phyloP scores from a whole-genome alignment of 2,888 invertebrate species.

The Drosophila pseudotalamancana region DNA sequence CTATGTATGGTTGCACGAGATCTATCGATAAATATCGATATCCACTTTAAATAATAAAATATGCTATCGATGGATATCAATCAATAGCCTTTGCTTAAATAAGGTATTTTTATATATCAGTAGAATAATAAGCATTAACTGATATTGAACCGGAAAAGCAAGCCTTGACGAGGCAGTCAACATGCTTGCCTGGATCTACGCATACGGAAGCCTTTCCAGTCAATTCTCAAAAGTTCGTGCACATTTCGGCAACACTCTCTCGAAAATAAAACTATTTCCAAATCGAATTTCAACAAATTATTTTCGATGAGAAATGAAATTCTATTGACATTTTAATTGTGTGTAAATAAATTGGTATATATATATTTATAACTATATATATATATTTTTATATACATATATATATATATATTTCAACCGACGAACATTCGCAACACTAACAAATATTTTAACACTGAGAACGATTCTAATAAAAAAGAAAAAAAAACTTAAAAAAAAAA shows the following conservation, averaged over 20 bases:
- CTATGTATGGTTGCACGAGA: no score
- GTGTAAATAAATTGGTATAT: neutral
- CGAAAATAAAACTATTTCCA: neutral
- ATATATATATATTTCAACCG: neutral
- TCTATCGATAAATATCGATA: no score
- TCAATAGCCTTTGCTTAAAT: no score
- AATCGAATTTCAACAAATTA: neutral
- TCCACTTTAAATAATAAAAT: no score
- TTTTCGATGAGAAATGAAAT: neutral
- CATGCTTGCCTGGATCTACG: no score
- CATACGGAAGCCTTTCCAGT: neutral
- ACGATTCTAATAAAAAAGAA: neutral
- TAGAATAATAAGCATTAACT: no score
- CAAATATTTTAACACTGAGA: neutral
- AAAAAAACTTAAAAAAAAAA: neutral
- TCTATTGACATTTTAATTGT: neutral
- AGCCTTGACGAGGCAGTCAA: neutral
- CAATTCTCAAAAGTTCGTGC: neutral
- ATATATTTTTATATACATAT: neutral
- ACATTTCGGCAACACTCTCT: conserved; percentile 10
- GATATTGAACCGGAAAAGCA: neutral
- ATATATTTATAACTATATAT: neutral
- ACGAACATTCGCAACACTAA: no score
- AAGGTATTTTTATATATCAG: no score
- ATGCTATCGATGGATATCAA: no score